A percentile compares a stretch with the other conserved stretches of the same genome.
phyloP scores from a whole-genome alignment of 2,113 vertebrate genomes.

The Proterorhinus semilunaris region DNA sequence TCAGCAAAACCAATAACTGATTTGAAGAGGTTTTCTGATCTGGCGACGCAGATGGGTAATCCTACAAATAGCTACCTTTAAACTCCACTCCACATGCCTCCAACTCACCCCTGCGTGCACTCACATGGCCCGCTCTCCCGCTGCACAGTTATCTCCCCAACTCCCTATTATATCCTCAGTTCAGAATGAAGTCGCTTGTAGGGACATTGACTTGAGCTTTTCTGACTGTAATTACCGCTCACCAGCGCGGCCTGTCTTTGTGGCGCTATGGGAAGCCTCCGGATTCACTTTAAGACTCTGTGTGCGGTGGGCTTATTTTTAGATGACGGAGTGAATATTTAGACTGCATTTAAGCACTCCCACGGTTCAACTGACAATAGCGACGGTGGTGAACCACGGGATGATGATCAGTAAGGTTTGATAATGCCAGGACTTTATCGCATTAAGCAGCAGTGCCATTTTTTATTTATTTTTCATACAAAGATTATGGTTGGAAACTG shows the following conservation, averaged over 20 bases:
- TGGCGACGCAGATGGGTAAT: no score
- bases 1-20: no score
- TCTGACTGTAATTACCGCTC: slow-evolving; percentile 50
- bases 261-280: slow-evolving; percentile 41
- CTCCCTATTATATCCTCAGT: background rate
- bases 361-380: slow-evolving; percentile 43
- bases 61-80: background rate
- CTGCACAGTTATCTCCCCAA: background rate
- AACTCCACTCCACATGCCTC: background rate
- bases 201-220: slow-evolving; percentile 23
- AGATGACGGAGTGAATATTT: slow-evolving; percentile 57
- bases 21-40: no score
- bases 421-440: slow-evolving; percentile 8
- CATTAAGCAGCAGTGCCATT: background rate
- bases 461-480: background rate
- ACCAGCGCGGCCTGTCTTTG: slow-evolving; percentile 38
- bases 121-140: background rate
- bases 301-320: slow-evolving; percentile 45
- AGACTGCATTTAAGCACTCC: slow-evolving; percentile 49
- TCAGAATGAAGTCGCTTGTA: background rate
- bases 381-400: background rate
- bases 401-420: background rate
- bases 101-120: background rate
- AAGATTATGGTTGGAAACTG: background rate
- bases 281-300: slow-evolving; percentile 35